Base-by-base conservation (phyloP, 2,797 vertebrate species). In the Lateolabrax maculatus region DNA sequence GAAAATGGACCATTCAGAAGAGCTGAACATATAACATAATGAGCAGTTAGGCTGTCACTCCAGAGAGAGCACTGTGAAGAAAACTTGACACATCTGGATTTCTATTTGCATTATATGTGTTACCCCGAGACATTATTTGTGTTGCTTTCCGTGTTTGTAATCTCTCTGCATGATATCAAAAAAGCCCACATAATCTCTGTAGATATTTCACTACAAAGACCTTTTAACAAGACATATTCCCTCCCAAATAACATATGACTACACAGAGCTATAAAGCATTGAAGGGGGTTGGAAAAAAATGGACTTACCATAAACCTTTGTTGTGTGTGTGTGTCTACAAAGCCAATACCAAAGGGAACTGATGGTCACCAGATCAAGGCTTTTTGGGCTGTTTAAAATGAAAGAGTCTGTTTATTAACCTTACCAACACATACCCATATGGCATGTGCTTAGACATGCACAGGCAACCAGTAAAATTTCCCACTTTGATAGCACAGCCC, bases 241-340 rank as follows among this genome's bases (percentile, higher is more conserved):
- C 27, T 13, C 95, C 85, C 62, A 90, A 91, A 91, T 97, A 97
- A 97, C 95, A 93, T 95, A 95, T 89, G 93, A 90, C 96, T 95
- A 84, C 88, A 94, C 68, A 93, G 95, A 95, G 96, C 95, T 93
- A 95, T 97, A 97, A 85, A 85, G 79, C 74, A 79, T 27, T 36
- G 48, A 68, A 49, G 34, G 49, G 43, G 51, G 37, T 9, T 60
- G 49, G 52, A 18, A 76, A 94, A 75, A 46, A 82, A 94, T 92
- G 94, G 85, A 95, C 96, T 96, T 93, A 90, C 93, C 89, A 93
- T 94, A 95, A 95, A 97, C 95, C 93, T 64, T 76, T 4, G 39
- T 58, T 64, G 36, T 78, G 56, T 64, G 58, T 64, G 29, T 78
- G 52, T 64, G 56, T 69, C 44, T 73, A 41, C 60, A 69, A 55